phyloP scores from a whole-genome alignment of 1,140 invertebrate species.

The Zelostemma sp. region DNA sequence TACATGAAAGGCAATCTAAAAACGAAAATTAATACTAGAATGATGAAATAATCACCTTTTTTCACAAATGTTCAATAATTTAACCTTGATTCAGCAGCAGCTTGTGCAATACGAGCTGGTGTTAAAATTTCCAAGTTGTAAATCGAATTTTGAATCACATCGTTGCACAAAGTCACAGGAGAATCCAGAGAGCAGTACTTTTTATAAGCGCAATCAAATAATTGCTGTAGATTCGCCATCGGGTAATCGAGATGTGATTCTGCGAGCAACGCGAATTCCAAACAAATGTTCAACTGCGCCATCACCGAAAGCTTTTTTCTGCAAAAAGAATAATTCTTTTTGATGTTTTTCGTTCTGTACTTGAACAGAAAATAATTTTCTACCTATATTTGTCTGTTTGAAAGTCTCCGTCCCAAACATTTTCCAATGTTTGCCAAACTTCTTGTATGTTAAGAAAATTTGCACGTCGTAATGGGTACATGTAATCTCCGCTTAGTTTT shows the following conservation, averaged over 20 bases:
- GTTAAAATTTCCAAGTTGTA: conserved; percentile 45
- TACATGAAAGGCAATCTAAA: conserved; percentile 51
- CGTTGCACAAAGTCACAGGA: conserved; percentile 38
- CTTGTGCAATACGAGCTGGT: conserved; percentile 42
- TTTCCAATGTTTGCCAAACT: conserved; percentile 44
- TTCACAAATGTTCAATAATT: conserved; percentile 6
- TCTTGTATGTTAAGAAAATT: conserved; percentile 48
- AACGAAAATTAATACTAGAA: conserved; percentile 15
- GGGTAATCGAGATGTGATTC: conserved; percentile 55
- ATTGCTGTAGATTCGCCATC: conserved; percentile 41
- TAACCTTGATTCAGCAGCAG: conserved; percentile 51
- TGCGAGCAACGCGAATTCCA: conserved; percentile 59
- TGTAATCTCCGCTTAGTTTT: conserved; percentile 61
- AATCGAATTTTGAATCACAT: conserved; percentile 42
- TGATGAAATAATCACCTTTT: conserved; percentile 2
- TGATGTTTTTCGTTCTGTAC: too few species aligned
- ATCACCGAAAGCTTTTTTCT: conserved; percentile 52
- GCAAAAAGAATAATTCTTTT: conserved; percentile 13
- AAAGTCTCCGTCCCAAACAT: conserved; percentile 39
- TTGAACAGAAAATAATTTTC: neutral
- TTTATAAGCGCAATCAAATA: conserved; percentile 50
- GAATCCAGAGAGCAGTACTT: conserved; percentile 50
- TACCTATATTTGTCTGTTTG: conserved; percentile 50
- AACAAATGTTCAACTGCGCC: conserved; percentile 57
- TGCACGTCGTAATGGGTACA: conserved; percentile 50